Evolutionary conservation across 2,888 invertebrate genomes (phyloP).

Genomic region (Calliphora vomitoria): DNA sequence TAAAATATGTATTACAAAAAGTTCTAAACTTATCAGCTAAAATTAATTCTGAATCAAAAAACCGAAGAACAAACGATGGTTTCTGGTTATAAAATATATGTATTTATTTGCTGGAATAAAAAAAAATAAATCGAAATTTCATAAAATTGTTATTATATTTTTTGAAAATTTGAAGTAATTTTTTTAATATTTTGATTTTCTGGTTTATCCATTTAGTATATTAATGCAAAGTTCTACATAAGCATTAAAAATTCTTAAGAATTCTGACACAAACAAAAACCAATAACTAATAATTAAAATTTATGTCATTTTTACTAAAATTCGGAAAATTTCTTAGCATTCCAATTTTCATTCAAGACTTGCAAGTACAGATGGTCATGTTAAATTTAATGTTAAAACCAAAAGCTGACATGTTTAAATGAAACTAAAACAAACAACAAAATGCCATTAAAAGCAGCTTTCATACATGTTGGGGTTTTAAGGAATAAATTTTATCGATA

Average conservation of each 20-base stretch:
- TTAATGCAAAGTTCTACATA: not conserved
- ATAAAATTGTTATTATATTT: no score
- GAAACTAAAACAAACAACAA: slow-evolving; percentile 57
- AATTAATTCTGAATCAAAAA: no score
- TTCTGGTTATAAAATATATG: no score
- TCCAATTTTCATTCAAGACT: slow-evolving; percentile 1
- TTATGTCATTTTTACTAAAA: not conserved
- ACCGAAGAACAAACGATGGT: no score
- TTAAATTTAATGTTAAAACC: slow-evolving; percentile 47
- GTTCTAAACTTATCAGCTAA: no score
- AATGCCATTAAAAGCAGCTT: slow-evolving; percentile 68
- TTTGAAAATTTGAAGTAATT: not conserved
- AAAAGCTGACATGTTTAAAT: slow-evolving; percentile 51
- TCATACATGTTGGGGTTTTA: slow-evolving; percentile 52
- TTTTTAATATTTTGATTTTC: not conserved
- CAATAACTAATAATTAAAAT: not conserved
- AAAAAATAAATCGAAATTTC: no score
- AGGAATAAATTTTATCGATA: slow-evolving; percentile 47
- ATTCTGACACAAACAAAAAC: not conserved
- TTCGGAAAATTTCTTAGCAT: not conserved
- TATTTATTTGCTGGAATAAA: no score
- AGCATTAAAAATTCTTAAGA: not conserved
- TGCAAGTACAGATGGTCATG: slow-evolving; percentile 18
- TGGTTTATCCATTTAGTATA: not conserved
- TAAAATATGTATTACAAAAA: no score